Percentiles rank a stretch among this genome's conserved stretches.
Conservation (phyloP, 2,888 invertebrate genomes). For the Eretmocerus hayati region DNA sequence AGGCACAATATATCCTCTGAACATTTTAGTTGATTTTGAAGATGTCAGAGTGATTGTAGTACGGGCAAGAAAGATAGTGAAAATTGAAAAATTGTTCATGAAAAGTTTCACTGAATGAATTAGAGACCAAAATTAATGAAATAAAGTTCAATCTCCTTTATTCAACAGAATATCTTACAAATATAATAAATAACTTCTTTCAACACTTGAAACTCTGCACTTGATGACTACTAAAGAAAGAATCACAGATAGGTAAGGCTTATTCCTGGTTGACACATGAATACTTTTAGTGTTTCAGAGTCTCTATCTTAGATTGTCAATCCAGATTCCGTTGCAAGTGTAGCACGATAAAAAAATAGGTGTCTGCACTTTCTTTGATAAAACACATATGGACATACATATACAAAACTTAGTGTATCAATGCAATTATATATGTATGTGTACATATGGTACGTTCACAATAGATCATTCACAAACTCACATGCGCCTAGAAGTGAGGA, state of each 20-base stretch:
- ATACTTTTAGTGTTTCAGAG: conserved; percentile 8
- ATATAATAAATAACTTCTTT: too few relatives aligned
- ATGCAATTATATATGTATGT: conserved; percentile 20
- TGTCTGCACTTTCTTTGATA: conserved; percentile 15
- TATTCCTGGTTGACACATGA: conserved; percentile 11
- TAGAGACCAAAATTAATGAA: background rate
- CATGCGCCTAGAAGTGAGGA: conserved; percentile 36
- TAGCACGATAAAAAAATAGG: conserved; percentile 19
- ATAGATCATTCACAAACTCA: conserved; percentile 39
- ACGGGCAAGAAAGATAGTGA: too few relatives aligned
- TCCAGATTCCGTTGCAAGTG: conserved; percentile 12
- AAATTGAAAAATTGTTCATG: too few relatives aligned
- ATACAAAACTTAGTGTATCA: conserved; percentile 4
- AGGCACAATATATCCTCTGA: background rate
- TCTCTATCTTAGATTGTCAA: conserved; percentile 17
- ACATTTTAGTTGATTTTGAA: conserved; percentile 5
- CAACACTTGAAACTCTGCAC: background rate
- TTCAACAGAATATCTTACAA: conserved; percentile 14
- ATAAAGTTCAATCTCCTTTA: background rate
- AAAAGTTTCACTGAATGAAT: background rate
- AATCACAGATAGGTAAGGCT: conserved; percentile 22
- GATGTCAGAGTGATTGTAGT: conserved; percentile 9
- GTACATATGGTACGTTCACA: conserved; percentile 39
- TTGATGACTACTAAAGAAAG: conserved; percentile 3
- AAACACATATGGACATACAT: conserved; percentile 26